Conservation (phyloP, 2,113 vertebrate species). For the Solenodon paradoxus region DNA sequence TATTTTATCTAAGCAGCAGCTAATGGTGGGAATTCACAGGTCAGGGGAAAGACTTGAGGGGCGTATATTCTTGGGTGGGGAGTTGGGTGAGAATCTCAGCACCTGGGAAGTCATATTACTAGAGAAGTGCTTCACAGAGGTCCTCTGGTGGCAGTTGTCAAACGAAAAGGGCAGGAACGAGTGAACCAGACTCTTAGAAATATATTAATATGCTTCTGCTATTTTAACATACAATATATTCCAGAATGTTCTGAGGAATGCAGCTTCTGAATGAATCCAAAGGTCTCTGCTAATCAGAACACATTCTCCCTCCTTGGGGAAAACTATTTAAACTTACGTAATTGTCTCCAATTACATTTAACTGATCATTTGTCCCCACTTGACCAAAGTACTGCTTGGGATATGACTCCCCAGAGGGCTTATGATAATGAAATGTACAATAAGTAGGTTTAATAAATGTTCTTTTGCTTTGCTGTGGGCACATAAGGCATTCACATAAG, state of each 20-base stretch:
- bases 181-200: neutral
- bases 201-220: neutral
- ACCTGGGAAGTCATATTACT: neutral
- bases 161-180: neutral
- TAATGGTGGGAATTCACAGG: neutral
- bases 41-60: neutral
- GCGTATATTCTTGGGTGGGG: neutral
- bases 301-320: neutral
- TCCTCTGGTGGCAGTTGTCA: neutral
- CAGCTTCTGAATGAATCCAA: neutral
- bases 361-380: neutral
- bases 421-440: neutral
- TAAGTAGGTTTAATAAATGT: neutral
- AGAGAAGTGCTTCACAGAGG: neutral
- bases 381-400: neutral
- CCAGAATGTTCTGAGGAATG: neutral
- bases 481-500: neutral
- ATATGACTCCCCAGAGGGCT: conserved; percentile 1
- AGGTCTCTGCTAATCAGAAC: neutral
- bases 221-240: neutral
- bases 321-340: conserved; percentile 16
- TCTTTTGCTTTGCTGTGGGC: neutral
- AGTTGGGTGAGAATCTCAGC: neutral
- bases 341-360: conserved; percentile 6
- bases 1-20: neutral